phyloP scores from a whole-genome alignment of 2,888 invertebrate genomes.

The Scrobipalpa costella region DNA sequence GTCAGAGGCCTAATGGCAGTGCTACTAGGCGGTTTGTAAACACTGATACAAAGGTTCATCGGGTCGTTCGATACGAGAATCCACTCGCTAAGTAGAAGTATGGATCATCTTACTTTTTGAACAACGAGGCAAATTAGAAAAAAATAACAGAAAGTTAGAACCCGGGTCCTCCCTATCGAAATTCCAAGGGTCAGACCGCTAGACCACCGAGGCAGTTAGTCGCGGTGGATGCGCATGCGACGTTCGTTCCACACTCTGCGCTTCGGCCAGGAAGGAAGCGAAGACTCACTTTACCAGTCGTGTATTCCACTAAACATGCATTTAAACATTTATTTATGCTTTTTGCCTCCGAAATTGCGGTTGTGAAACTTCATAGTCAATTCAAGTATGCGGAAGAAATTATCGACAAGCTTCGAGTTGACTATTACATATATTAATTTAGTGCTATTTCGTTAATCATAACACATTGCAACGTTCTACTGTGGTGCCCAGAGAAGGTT shows the following conservation, averaged over 20 bases:
- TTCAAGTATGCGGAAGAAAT: slow-evolving; percentile 2
- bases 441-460: background rate
- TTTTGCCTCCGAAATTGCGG: background rate
- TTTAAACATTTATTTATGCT: background rate
- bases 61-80: no score
- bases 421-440: background rate
- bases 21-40: no score
- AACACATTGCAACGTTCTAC: background rate
- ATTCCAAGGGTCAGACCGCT: background rate
- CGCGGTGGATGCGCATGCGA: background rate
- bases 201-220: background rate
- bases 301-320: slow-evolving; percentile 9
- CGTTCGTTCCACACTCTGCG: slow-evolving; percentile 7
- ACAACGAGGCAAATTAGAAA: no score
- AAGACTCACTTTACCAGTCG: background rate
- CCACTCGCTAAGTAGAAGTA: no score
- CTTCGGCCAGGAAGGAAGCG: background rate
- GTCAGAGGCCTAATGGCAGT: no score
- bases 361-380: background rate
- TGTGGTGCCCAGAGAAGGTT: background rate
- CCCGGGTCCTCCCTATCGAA: no score
- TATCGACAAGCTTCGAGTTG: background rate
- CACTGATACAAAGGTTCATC: no score
- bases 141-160: no score
- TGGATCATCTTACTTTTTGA: no score